Percentiles rank a stretch among this genome's conserved stretches.
Evolutionary conservation across 2,888 invertebrate genomes (phyloP).

Genomic region (Atethmia centrago): DNA sequence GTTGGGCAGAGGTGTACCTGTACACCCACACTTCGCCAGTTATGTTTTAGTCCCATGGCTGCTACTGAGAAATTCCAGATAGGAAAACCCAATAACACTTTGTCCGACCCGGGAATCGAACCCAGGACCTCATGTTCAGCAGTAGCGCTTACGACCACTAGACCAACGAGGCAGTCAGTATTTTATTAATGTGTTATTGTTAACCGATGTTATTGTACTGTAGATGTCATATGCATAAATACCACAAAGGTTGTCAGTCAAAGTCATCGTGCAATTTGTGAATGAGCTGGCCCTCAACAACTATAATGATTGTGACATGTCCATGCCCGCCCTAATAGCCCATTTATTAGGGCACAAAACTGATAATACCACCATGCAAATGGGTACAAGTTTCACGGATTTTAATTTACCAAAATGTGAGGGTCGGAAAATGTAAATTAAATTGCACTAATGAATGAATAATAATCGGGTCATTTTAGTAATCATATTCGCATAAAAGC

Average conservation of each 20-base stretch:
- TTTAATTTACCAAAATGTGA: background rate
- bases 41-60: too few relatives aligned
- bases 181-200: background rate
- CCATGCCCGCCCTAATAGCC: background rate
- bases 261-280: background rate
- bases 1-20: too few relatives aligned
- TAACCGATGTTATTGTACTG: background rate
- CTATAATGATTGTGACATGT: background rate
- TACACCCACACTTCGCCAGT: too few relatives aligned
- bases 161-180: too few relatives aligned
- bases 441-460: slow-evolving; percentile 4
- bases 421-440: background rate
- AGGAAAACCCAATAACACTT: too few relatives aligned
- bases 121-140: too few relatives aligned
- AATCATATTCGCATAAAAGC: slow-evolving; percentile 4
- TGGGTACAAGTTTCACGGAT: background rate
- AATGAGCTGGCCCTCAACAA: background rate
- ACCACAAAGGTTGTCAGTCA: background rate
- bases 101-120: too few relatives aligned
- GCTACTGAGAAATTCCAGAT: too few relatives aligned
- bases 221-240: too few relatives aligned
- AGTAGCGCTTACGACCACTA: too few relatives aligned
- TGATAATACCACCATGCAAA: background rate
- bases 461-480: background rate
- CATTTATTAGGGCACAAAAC: background rate